A percentile compares a stretch with the other conserved stretches of the same genome.
Conservation (phyloP, 2,888 invertebrate species). For the Hipparchia sbordonii region DNA sequence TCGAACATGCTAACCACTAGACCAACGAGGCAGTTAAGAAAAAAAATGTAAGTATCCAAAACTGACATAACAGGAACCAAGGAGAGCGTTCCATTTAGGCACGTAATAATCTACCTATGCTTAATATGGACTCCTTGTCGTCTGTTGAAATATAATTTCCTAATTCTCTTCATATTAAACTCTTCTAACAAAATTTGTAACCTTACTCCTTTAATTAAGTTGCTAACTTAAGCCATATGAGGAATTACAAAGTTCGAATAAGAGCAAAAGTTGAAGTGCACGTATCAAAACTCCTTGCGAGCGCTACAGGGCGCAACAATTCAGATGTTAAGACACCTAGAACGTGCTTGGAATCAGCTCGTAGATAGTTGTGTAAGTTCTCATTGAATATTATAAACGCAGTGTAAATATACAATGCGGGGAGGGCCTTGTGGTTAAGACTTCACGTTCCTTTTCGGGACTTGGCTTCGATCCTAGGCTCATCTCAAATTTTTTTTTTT, state of each 20-base stretch:
- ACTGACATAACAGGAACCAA: no score
- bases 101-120: no score
- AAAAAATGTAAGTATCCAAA: no score
- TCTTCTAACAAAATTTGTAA: neutral
- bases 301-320: constrained; percentile 22
- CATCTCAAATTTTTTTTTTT: no score
- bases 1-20: no score
- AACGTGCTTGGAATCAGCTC: constrained; percentile 25
- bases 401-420: neutral
- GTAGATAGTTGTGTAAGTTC: constrained; percentile 18
- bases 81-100: no score
- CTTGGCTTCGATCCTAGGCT: no score
- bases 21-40: no score
- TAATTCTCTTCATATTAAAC: no score
- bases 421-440: no score
- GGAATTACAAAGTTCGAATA: constrained; percentile 17
- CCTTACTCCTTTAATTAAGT: neutral
- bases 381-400: constrained; percentile 23
- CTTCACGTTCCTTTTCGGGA: no score
- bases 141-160: neutral
- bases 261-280: constrained; percentile 1
- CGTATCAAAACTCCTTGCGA: constrained; percentile 16
- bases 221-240: constrained; percentile 21
- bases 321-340: constrained; percentile 24
- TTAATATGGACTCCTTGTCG: no score